A percentile compares a stretch with the other conserved stretches of the same genome.
Conservation (phyloP, 2,797 vertebrate genomes). For the Aplochiton taeniatus region DNA sequence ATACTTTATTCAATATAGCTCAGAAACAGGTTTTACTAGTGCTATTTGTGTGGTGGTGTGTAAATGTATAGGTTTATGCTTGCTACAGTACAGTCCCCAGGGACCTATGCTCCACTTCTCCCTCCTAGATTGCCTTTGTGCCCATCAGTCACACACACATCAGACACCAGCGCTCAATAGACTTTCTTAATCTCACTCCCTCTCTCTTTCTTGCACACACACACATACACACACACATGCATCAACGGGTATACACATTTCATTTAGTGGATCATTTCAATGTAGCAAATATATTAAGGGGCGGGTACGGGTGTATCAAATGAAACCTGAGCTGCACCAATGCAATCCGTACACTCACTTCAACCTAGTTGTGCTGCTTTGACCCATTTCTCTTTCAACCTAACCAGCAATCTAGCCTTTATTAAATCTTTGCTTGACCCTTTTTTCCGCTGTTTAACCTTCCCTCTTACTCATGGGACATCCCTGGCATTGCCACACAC, state of each 20-base stretch:
- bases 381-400: background rate
- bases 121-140: slow-evolving; percentile 23
- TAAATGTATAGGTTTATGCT: slow-evolving; percentile 26
- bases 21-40: too few relatives aligned
- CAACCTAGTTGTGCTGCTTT: background rate
- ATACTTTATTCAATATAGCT: too few relatives aligned
- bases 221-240: slow-evolving; percentile 11
- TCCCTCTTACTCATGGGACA: background rate
- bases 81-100: slow-evolving; percentile 16
- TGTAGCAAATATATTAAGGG: too few relatives aligned
- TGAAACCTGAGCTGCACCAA: too few relatives aligned
- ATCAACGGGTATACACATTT: too few relatives aligned
- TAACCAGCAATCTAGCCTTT: background rate
- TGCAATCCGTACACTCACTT: too few relatives aligned
- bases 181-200: background rate
- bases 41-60: slow-evolving; percentile 15
- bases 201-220: background rate
- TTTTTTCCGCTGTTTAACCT: background rate
- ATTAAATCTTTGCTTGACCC: background rate
- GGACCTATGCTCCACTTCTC: slow-evolving; percentile 33
- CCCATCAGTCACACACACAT: slow-evolving; percentile 13
- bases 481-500: background rate
- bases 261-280: too few relatives aligned
- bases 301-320: too few relatives aligned
- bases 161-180: background rate